Conservation (phyloP, 92 coral and sea anemone species). For the Zoanthus gigantus region DNA sequence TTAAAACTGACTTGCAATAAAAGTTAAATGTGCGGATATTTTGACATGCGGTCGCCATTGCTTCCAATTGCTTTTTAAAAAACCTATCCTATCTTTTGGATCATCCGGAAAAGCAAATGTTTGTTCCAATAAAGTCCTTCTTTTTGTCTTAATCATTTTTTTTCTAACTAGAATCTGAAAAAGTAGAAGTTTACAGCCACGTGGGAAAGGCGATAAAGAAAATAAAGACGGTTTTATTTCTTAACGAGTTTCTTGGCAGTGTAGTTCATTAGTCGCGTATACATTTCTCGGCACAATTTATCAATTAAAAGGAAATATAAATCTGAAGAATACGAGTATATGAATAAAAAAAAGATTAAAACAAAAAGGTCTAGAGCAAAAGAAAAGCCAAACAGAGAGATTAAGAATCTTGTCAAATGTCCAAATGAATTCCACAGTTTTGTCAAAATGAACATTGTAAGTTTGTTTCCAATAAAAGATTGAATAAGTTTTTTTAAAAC, state of each 20-base stretch:
- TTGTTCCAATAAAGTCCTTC: neutral
- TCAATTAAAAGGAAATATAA: too few relatives aligned
- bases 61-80: neutral
- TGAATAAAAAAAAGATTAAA: too few relatives aligned
- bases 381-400: too few relatives aligned
- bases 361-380: too few relatives aligned
- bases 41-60: conserved; percentile 2
- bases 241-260: too few relatives aligned
- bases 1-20: too few relatives aligned
- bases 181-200: neutral
- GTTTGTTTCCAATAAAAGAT: neutral
- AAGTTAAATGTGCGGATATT: neutral
- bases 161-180: neutral
- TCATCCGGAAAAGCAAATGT: neutral
- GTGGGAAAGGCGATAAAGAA: too few relatives aligned
- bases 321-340: too few relatives aligned
- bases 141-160: neutral
- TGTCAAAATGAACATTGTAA: neutral
- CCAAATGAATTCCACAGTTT: neutral
- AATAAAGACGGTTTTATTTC: too few relatives aligned
- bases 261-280: too few relatives aligned
- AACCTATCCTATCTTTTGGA: neutral
- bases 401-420: too few relatives aligned
- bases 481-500: neutral
- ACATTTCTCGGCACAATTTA: too few relatives aligned